phyloP scores from a whole-genome alignment of 2,888 invertebrate species.

The Macaria notata region DNA sequence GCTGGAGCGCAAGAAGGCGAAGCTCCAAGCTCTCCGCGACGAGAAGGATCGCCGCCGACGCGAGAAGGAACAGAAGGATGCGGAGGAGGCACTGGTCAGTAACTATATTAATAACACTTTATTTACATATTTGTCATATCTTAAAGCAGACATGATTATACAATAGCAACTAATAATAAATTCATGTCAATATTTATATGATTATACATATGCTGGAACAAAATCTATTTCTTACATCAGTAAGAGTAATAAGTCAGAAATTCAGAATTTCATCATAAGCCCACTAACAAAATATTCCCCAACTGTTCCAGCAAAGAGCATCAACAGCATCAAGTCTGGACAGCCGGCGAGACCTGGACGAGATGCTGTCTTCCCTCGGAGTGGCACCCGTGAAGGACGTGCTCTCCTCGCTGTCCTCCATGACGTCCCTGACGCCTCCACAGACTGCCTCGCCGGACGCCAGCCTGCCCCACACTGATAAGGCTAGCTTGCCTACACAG shows the following conservation, averaged over 20 bases:
- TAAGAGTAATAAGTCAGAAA: too few species aligned
- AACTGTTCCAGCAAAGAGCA: conserved; percentile 62
- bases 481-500: conserved; percentile 75
- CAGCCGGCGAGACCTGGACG: conserved; percentile 88
- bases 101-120: neutral
- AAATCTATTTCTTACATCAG: too few species aligned
- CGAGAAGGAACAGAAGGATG: conserved; percentile 94
- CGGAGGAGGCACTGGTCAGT: conserved; percentile 85
- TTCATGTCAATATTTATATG: too few species aligned
- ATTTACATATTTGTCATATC: too few species aligned
- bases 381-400: conserved; percentile 95
- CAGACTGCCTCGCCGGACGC: conserved; percentile 91
- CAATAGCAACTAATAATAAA: too few species aligned
- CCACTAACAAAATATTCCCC: too few species aligned
- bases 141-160: too few species aligned
- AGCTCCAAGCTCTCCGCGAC: conserved; percentile 93
- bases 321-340: conserved; percentile 75
- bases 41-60: conserved; percentile 93
- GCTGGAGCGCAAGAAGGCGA: conserved; percentile 95
- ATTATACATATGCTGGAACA: too few species aligned
- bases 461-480: conserved; percentile 86
- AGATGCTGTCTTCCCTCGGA: conserved; percentile 92
- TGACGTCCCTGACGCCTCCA: conserved; percentile 90
- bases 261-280: too few species aligned
- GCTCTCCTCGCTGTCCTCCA: conserved; percentile 90